Conservation (phyloP, 1,140 invertebrate genomes). For the Drosophila prosaltans region DNA sequence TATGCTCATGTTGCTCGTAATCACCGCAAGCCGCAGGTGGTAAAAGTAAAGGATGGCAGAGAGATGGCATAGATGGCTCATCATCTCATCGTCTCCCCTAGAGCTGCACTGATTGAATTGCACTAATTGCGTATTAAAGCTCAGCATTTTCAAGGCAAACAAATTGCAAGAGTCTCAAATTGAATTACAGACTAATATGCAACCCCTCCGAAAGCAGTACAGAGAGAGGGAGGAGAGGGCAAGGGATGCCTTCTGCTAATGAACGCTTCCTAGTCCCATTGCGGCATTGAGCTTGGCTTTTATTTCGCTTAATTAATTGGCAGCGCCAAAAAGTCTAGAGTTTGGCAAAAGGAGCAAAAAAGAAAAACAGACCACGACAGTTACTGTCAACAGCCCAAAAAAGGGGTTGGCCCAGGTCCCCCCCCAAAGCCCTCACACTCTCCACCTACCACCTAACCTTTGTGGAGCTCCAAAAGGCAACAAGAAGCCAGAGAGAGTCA, state of each 20-base stretch:
- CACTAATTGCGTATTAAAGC: conserved; percentile 81
- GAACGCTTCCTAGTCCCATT: conserved; percentile 47
- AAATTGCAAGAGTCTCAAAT: conserved; percentile 70
- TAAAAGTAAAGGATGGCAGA: conserved; percentile 49
- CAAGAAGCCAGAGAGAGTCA: conserved; percentile 60
- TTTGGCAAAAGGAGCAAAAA: not conserved
- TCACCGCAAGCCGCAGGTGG: conserved; percentile 81
- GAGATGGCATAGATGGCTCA: not conserved
- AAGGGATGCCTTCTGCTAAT: conserved; percentile 42
- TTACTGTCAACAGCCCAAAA: conserved; percentile 61
- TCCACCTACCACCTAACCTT: no score
- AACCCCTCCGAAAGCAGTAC: not conserved
- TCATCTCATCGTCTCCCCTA: conserved; percentile 40
- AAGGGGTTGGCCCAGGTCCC: conserved; percentile 23
- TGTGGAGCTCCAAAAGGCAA: conserved; percentile 52
- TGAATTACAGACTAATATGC: conserved; percentile 57
- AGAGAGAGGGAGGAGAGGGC: not conserved
- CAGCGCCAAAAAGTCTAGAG: conserved; percentile 63
- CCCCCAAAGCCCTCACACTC: not conserved
- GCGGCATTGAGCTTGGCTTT: conserved; percentile 63
- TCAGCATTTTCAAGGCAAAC: conserved; percentile 58
- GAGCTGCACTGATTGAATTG: conserved; percentile 71
- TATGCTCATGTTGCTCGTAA: conserved; percentile 82
- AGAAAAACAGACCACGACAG: conserved; percentile 45
- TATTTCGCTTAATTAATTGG: conserved; percentile 82